These are phyloP conservation scores for Metridium senile DNA, from an alignment of 92 coral and sea anemone species.

Conservation along the genomic window DNA sequence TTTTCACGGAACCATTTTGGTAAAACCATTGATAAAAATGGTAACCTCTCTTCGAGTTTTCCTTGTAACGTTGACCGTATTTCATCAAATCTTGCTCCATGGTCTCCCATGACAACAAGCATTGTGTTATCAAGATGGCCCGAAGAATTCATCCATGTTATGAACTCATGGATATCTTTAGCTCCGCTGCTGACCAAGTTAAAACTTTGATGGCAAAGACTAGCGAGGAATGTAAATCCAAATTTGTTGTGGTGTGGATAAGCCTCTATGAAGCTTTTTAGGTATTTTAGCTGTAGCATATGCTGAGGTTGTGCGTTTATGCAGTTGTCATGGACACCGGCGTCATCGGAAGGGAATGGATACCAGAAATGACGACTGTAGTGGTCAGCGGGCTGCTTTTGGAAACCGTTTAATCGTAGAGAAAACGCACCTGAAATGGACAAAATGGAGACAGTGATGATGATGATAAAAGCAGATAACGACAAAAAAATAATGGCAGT, in stretches of 20 bases:
- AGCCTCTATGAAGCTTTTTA: constrained; percentile 63
- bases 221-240: constrained; percentile 67
- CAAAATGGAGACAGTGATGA: neutral
- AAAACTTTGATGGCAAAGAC: constrained; percentile 56
- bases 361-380: constrained; percentile 77
- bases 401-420: constrained; percentile 67
- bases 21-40: constrained; percentile 60
- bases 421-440: constrained; percentile 59
- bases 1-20: constrained; percentile 50
- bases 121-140: constrained; percentile 62
- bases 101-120: constrained; percentile 78
- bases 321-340: constrained; percentile 57
- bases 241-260: constrained; percentile 62
- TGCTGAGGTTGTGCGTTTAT: constrained; percentile 69
- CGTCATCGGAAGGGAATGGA: constrained; percentile 57
- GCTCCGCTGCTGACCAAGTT: constrained; percentile 61
- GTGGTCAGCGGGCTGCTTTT: constrained; percentile 64
- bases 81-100: constrained; percentile 70
- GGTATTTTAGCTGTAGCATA: constrained; percentile 60
- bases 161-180: constrained; percentile 41
- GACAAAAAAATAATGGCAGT: neutral
- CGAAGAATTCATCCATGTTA: constrained; percentile 36
- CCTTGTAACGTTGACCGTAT: constrained; percentile 75
- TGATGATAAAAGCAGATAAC: neutral
- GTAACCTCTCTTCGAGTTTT: constrained; percentile 74